Evolutionary conservation across 2,888 invertebrate genomes (phyloP).

Genomic region (Mycalesis mineus): DNA sequence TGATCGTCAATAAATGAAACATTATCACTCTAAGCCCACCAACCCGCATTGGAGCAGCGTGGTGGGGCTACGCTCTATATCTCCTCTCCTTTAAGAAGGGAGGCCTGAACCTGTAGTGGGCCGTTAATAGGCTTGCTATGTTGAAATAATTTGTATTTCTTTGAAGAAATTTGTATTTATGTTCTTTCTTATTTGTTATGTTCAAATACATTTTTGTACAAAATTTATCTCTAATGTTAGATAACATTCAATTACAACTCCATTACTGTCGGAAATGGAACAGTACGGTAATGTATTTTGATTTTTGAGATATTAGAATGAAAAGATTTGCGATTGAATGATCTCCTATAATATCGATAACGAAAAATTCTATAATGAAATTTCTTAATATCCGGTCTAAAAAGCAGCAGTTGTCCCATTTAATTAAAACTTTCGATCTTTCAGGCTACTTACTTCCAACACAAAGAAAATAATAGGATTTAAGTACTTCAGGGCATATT

Average conservation of each 20-base stretch:
- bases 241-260: background rate
- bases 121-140: too few relatives aligned
- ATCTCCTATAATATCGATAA: background rate
- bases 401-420: background rate
- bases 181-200: too few relatives aligned
- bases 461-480: background rate
- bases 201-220: too few relatives aligned
- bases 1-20: too few relatives aligned
- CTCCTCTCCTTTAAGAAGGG: too few relatives aligned
- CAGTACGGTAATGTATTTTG: background rate
- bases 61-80: too few relatives aligned
- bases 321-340: background rate
- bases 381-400: background rate
- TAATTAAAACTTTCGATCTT: background rate
- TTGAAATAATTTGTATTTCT: too few relatives aligned
- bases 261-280: background rate
- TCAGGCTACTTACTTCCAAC: background rate
- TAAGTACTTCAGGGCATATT: too few relatives aligned
- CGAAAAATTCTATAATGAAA: background rate
- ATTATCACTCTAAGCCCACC: too few relatives aligned
- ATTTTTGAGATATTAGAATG: background rate
- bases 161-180: too few relatives aligned
- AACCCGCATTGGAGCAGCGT: too few relatives aligned
- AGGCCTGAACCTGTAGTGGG: too few relatives aligned
- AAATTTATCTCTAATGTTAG: background rate